phyloP scores from a whole-genome alignment of 2,797 vertebrate genomes.

The Antrozous pallidus region DNA sequence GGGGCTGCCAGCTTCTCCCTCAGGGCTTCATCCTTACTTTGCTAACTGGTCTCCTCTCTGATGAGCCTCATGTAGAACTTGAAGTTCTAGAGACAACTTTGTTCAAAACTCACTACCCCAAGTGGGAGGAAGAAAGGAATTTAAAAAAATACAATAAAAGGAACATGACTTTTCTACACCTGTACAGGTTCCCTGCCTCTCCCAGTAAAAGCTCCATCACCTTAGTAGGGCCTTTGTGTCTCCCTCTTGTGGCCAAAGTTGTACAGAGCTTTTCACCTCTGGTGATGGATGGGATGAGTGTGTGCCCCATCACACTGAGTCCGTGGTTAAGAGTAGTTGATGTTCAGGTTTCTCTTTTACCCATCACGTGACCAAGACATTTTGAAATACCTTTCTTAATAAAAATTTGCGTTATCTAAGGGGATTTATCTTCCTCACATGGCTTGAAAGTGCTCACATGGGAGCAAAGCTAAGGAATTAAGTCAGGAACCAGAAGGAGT shows the following conservation, averaged over 20 bases:
- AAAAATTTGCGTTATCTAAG: neutral
- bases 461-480: neutral
- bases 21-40: neutral
- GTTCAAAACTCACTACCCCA: neutral
- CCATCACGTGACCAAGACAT: neutral
- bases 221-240: neutral
- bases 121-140: neutral
- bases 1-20: neutral
- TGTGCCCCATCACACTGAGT: too few species aligned
- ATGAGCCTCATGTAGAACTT: accelerated
- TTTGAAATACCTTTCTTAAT: neutral
- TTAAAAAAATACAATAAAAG: neutral
- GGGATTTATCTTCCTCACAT: neutral
- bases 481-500: neutral
- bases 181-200: neutral
- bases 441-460: neutral
- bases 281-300: accelerated
- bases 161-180: neutral
- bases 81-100: neutral
- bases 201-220: neutral
- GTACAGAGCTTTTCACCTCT: neutral
- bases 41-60: neutral
- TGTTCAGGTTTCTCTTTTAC: neutral
- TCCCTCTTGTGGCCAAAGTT: neutral
- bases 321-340: accelerated